phyloP scores from a whole-genome alignment of 2,113 vertebrate species.

The Trematomus loennbergii region DNA sequence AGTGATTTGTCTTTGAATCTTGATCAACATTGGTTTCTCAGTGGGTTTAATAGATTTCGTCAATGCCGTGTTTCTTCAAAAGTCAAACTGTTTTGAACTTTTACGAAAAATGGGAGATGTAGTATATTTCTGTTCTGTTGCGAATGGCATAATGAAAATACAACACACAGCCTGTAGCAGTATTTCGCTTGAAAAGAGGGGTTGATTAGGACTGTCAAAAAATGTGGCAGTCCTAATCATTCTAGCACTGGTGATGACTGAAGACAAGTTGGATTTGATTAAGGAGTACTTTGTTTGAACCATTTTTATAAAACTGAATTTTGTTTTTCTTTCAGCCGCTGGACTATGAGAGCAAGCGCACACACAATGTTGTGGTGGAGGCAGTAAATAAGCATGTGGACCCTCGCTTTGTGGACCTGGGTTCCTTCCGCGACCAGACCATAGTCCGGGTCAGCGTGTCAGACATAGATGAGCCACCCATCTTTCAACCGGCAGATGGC shows the following conservation, averaged over 20 bases:
- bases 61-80: background rate
- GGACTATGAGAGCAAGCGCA: slow-evolving; percentile 92
- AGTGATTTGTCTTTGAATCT: slow-evolving; percentile 13
- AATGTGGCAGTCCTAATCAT: background rate
- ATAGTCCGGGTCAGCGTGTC: slow-evolving; percentile 93
- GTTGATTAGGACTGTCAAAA: background rate
- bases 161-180: background rate
- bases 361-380: slow-evolving; percentile 95
- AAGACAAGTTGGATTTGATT: too few species aligned
- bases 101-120: background rate
- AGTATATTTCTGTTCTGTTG: background rate
- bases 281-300: background rate
- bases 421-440: slow-evolving; percentile 95
- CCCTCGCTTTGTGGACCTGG: slow-evolving; percentile 92
- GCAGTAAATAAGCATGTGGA: slow-evolving; percentile 97
- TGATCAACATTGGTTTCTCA: slow-evolving; percentile 25
- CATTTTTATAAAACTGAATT: background rate
- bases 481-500: slow-evolving; percentile 88
- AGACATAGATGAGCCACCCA: slow-evolving; percentile 92
- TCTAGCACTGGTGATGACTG: background rate
- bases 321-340: slow-evolving; percentile 83
- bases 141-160: slow-evolving; percentile 23
- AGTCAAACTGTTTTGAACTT: background rate
- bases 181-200: slow-evolving; percentile 1
- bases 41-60: slow-evolving; percentile 30